These are phyloP conservation scores for Cephalotes varians DNA, from an alignment of 2,888 invertebrate species.

Conservation along the genomic window DNA sequence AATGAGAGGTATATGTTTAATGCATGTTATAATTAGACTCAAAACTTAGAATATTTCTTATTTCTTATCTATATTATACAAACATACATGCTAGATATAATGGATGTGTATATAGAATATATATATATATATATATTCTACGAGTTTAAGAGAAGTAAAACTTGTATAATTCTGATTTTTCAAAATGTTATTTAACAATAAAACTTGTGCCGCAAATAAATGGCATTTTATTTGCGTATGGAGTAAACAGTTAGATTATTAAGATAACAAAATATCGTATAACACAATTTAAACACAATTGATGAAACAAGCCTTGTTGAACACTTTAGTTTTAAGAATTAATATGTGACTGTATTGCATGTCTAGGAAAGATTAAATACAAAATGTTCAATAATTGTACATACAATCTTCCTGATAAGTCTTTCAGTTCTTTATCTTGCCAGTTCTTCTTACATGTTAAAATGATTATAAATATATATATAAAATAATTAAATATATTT, in stretches of 20 bases:
- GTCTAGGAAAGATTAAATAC: conserved; percentile 45
- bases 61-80: conserved; percentile 69
- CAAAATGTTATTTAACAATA: conserved; percentile 13
- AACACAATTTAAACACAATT: conserved; percentile 12
- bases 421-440: conserved; percentile 64
- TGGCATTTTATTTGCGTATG: conserved; percentile 8
- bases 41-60: conserved; percentile 66
- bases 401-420: conserved; percentile 60
- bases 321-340: conserved; percentile 21
- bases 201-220: conserved; percentile 6
- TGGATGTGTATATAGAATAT: conserved; percentile 58
- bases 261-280: conserved; percentile 6
- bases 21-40: conserved; percentile 59
- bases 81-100: conserved; percentile 58
- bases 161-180: not conserved
- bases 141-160: conserved; percentile 22
- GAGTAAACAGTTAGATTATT: not conserved
- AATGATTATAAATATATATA: no score
- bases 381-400: conserved; percentile 55
- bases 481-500: no score
- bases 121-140: conserved; percentile 20
- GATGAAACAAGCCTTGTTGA: conserved; percentile 25
- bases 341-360: conserved; percentile 11
- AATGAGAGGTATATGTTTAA: conserved; percentile 64
- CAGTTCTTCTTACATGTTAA: conserved; percentile 57